A percentile compares a stretch with the other conserved stretches of the same genome.
These are phyloP conservation scores for Gonatopus flavifemur DNA, from an alignment of 1,140 invertebrate species.

Conservation along the genomic window DNA sequence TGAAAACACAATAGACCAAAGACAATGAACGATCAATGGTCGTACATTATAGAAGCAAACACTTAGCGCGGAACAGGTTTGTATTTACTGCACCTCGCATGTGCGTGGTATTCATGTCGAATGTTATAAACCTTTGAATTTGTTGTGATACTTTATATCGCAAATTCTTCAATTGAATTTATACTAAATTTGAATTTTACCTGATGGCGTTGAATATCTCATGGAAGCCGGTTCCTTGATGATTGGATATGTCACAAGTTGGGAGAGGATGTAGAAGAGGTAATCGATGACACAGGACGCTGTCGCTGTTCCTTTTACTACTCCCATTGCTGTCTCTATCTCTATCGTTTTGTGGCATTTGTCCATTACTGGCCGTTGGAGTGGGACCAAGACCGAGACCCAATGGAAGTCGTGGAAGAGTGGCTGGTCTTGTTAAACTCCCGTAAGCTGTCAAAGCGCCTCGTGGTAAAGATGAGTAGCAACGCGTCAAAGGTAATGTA, in stretches of 20 bases:
- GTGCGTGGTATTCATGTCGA: no score
- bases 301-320: conserved; percentile 60
- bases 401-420: conserved; percentile 53
- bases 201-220: conserved; percentile 55
- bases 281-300: conserved; percentile 58
- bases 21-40: no score
- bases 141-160: conserved; percentile 3
- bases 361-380: conserved; percentile 27
- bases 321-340: conserved; percentile 47
- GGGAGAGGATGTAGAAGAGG: conserved; percentile 59
- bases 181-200: no score
- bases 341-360: conserved; percentile 35
- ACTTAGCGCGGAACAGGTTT: no score
- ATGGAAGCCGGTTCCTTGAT: conserved; percentile 56
- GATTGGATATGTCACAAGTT: conserved; percentile 55
- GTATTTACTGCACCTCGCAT: no score
- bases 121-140: no score
- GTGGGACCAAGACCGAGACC: conserved; percentile 40
- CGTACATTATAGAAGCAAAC: no score
- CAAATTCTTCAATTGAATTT: neutral
- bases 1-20: no score
- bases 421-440: conserved; percentile 52
- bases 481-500: conserved; percentile 45
- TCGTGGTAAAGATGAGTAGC: conserved; percentile 56
- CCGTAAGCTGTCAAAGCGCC: conserved; percentile 50